These are phyloP conservation scores for Cantharis flavilabris DNA, from an alignment of 2,888 invertebrate species.

Conservation along the genomic window DNA sequence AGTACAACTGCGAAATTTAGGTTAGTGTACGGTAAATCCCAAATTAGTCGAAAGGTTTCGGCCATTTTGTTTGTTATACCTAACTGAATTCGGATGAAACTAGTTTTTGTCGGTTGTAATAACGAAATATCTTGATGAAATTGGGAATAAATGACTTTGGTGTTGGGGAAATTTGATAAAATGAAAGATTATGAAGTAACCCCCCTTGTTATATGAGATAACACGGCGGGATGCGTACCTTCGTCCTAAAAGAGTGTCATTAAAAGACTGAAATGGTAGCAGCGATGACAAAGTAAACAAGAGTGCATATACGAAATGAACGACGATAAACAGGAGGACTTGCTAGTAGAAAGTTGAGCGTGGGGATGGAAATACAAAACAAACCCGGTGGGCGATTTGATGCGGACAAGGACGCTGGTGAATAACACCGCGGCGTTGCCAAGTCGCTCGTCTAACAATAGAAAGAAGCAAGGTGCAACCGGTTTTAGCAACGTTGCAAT, in stretches of 20 bases:
- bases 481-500: conserved; percentile 16
- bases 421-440: conserved; percentile 35
- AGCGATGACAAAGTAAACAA: neutral
- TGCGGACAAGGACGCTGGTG: conserved; percentile 36
- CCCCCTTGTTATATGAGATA: neutral
- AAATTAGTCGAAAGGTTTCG: neutral
- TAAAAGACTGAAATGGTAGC: neutral
- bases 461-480: conserved; percentile 27
- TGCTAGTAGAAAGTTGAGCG: conserved; percentile 14
- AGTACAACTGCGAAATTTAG: neutral
- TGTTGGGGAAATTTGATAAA: neutral
- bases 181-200: neutral
- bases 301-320: neutral
- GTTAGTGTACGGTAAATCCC: neutral
- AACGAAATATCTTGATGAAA: neutral
- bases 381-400: conserved; percentile 30
- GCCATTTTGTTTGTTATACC: neutral
- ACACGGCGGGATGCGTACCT: neutral
- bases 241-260: neutral
- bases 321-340: neutral
- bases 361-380: conserved; percentile 10
- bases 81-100: neutral
- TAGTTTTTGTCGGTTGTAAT: neutral
- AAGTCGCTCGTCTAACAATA: conserved; percentile 21
- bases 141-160: neutral